Conservation (phyloP, 2,797 vertebrate species). For the Ciconia nigra region DNA sequence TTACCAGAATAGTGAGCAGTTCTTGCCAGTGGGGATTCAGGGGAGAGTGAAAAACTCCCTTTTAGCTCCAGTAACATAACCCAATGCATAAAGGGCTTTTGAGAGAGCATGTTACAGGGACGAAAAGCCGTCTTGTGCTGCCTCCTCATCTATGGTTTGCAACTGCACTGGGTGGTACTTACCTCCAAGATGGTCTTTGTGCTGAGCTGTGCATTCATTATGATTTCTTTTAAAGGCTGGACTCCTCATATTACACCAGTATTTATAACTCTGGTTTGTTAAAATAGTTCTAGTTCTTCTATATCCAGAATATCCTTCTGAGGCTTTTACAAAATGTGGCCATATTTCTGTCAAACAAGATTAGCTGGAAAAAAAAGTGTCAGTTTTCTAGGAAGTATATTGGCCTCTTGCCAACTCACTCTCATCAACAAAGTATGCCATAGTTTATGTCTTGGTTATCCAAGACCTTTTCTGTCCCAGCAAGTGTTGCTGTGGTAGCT, state of each 20-base stretch:
- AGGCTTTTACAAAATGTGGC: background rate
- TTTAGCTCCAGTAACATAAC: background rate
- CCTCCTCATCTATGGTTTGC: background rate
- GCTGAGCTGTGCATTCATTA: background rate
- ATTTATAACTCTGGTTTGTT: background rate
- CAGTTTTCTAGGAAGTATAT: background rate
- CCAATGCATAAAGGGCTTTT: background rate
- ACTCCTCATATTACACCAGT: background rate
- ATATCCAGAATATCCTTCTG: background rate
- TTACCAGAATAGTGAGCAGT: background rate
- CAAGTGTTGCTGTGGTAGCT: background rate
- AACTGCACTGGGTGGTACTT: background rate
- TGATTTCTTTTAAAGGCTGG: background rate
- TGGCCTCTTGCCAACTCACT: background rate
- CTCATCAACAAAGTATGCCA: background rate
- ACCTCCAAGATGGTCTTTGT: fast-evolving
- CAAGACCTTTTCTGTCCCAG: background rate
- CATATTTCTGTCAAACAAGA: background rate
- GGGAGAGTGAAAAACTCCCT: background rate
- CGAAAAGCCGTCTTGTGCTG: background rate
- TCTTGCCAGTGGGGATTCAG: background rate
- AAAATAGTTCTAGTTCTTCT: background rate
- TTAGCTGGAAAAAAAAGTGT: background rate
- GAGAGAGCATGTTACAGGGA: background rate
- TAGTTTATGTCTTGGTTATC: background rate